phyloP scores from a whole-genome alignment of 2,113 vertebrate species.

The Nestor notabilis region DNA sequence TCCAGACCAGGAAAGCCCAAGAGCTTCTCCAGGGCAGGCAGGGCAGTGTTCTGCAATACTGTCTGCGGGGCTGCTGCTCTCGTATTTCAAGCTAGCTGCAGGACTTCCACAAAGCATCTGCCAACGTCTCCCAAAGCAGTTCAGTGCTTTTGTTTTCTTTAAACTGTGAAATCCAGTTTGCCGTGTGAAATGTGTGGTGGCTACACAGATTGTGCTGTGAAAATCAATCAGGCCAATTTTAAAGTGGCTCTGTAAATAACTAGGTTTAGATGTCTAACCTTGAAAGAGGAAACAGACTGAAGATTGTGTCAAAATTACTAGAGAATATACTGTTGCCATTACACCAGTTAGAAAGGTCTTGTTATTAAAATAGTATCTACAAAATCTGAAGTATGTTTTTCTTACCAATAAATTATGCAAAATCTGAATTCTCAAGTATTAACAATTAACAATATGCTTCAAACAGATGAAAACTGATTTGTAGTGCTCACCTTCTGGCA shows the following conservation, averaged over 20 bases:
- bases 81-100: rapidly evolving
- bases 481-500: background rate
- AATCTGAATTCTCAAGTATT: background rate
- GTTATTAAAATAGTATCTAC: background rate
- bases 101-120: background rate
- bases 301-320: background rate
- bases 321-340: background rate
- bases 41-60: background rate
- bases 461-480: constrained; percentile 9
- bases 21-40: background rate
- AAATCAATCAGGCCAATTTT: background rate
- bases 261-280: background rate
- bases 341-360: background rate
- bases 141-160: background rate
- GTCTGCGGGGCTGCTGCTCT: rapidly evolving
- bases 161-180: background rate
- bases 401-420: background rate
- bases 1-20: background rate
- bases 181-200: background rate
- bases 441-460: constrained; percentile 13
- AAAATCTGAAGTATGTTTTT: background rate
- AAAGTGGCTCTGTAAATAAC: background rate
- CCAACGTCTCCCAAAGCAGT: background rate
- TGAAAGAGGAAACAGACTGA: background rate
- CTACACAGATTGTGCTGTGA: background rate